Evolutionary conservation across 2,888 invertebrate species (phyloP).

Genomic region (Reticulitermes lucifugus): DNA sequence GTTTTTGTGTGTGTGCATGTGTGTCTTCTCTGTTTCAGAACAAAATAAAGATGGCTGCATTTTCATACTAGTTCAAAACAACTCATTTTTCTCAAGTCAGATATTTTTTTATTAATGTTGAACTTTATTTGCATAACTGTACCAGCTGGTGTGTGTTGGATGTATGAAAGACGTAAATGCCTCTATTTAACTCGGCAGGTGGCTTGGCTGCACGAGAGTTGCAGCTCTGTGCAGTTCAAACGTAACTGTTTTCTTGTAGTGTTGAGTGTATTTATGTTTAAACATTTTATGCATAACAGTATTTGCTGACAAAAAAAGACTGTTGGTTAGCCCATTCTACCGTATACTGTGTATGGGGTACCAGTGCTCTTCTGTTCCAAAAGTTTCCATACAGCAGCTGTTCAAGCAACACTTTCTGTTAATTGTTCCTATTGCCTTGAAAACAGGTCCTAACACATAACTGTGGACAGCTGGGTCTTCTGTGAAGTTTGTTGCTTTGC

Average conservation of each 20-base stretch:
- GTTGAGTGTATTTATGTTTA: constrained; percentile 6
- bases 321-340: too few relatives aligned
- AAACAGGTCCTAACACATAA: background rate
- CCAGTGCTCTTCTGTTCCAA: background rate
- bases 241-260: background rate
- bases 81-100: constrained; percentile 4
- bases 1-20: background rate
- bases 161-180: background rate
- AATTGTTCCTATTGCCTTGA: background rate
- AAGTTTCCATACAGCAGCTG: background rate
- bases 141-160: background rate
- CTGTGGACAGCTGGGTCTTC: background rate
- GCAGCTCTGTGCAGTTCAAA: background rate
- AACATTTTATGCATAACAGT: too few relatives aligned
- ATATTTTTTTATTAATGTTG: background rate
- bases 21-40: background rate
- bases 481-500: background rate
- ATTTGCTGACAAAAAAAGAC: too few relatives aligned
- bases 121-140: background rate
- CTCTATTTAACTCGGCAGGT: background rate
- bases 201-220: background rate
- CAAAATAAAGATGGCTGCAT: constrained; percentile 3
- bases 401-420: background rate
- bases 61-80: background rate
- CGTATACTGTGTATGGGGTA: too few relatives aligned